These are phyloP conservation scores for Erpornis zantholeuca DNA, from an alignment of 2,113 vertebrate genomes.

Conservation along the genomic window DNA sequence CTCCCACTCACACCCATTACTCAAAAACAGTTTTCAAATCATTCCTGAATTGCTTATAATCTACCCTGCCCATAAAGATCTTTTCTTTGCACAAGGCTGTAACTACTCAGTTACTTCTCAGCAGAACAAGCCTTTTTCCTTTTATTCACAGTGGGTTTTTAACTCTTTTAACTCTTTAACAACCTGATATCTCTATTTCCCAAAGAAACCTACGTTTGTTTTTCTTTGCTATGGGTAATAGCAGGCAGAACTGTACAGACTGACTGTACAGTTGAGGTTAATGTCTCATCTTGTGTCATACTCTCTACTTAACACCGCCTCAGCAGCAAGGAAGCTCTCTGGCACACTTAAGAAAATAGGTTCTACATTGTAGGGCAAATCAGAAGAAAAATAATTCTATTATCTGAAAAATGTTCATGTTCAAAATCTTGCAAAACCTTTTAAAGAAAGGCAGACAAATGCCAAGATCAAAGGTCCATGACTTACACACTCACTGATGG, in stretches of 20 bases:
- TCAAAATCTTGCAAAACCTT: neutral
- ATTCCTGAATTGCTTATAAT: neutral
- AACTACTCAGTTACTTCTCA: neutral
- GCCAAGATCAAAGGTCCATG: neutral
- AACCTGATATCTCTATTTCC: neutral
- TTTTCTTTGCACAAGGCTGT: neutral
- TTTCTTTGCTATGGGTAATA: neutral
- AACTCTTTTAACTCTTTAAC: slow-evolving; percentile 40
- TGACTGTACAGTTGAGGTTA: neutral
- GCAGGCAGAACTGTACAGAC: neutral
- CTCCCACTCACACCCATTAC: neutral
- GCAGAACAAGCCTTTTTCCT: neutral
- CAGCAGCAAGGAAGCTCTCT: neutral
- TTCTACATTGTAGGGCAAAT: neutral
- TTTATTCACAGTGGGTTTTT: neutral
- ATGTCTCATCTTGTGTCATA: neutral
- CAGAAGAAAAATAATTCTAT: neutral
- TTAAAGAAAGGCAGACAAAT: neutral
- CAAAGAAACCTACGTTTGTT: neutral
- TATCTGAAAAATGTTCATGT: neutral
- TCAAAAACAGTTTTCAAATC: neutral
- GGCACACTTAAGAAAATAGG: neutral
- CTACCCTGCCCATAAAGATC: neutral
- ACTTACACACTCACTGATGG: neutral
- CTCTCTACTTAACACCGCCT: neutral